These are phyloP conservation scores for Porites lutea DNA, from an alignment of 64 coral and sea anemone genomes.

Conservation along the genomic window DNA sequence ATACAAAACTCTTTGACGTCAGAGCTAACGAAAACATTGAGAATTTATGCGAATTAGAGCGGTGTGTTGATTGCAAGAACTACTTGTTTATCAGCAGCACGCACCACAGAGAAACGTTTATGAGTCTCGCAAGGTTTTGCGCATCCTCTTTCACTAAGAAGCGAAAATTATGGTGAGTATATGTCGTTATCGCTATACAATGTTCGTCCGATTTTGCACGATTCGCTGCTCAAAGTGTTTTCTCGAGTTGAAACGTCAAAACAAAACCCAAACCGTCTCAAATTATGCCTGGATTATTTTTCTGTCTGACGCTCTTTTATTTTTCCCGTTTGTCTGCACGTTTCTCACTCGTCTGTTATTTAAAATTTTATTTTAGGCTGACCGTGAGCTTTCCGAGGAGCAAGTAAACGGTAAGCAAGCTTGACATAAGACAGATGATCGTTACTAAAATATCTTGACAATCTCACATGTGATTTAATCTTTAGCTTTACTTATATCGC, in stretches of 20 bases:
- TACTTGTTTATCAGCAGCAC: background rate
- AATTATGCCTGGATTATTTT: slow-evolving; percentile 4
- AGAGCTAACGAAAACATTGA: slow-evolving; percentile 26
- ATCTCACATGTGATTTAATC: background rate
- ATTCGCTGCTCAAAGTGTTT: background rate
- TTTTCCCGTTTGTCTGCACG: background rate
- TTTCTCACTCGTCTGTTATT: background rate
- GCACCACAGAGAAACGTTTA: background rate
- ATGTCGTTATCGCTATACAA: background rate
- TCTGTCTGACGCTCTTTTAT: background rate
- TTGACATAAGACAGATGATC: background rate
- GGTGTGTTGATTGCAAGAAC: slow-evolving; percentile 32
- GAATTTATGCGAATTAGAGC: slow-evolving; percentile 48
- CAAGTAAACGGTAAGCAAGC: slow-evolving; percentile 62
- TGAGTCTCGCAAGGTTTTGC: background rate
- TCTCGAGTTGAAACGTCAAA: background rate
- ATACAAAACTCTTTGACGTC: slow-evolving; percentile 40
- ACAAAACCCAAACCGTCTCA: background rate
- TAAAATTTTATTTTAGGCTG: slow-evolving; percentile 19
- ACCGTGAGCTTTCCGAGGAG: slow-evolving; percentile 59
- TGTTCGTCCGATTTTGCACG: background rate
- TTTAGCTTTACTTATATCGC: background rate
- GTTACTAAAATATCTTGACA: background rate
- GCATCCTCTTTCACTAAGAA: background rate
- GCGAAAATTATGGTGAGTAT: slow-evolving; percentile 11